phyloP scores from a whole-genome alignment of 2,797 vertebrate species.

The Alfaro cultratus region DNA sequence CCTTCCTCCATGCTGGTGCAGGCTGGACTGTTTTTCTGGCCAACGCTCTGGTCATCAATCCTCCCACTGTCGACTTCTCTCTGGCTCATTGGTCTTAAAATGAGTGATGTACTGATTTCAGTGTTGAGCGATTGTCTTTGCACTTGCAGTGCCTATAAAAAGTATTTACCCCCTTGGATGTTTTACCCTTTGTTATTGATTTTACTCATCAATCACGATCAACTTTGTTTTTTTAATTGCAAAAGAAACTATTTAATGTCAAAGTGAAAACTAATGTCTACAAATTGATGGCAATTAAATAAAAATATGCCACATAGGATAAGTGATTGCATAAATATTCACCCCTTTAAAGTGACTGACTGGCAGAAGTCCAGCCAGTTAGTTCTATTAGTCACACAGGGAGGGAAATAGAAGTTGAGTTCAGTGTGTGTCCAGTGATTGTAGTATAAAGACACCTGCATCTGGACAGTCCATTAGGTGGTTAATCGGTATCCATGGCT shows the following conservation, averaged over 20 bases:
- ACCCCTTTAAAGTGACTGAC: too few relatives aligned
- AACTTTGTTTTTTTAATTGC: background rate
- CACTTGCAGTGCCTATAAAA: background rate
- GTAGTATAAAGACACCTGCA: too few relatives aligned
- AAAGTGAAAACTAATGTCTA: too few relatives aligned
- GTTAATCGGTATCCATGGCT: too few relatives aligned
- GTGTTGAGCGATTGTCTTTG: background rate
- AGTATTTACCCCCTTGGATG: background rate
- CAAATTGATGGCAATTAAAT: too few relatives aligned
- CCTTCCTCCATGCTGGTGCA: slow-evolving; percentile 42
- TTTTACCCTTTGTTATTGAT: background rate
- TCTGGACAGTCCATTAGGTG: too few relatives aligned
- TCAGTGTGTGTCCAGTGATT: too few relatives aligned
- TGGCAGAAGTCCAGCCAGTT: too few relatives aligned
- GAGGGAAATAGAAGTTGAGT: too few relatives aligned
- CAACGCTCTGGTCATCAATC: slow-evolving; percentile 46
- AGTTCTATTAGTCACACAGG: too few relatives aligned
- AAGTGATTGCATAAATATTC: too few relatives aligned
- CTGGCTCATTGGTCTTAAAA: slow-evolving; percentile 56
- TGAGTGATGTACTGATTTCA: slow-evolving; percentile 45
- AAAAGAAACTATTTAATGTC: background rate
- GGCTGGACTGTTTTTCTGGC: slow-evolving; percentile 4
- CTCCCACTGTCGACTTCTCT: slow-evolving; percentile 32
- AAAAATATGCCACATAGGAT: too few relatives aligned
- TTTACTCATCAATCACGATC: background rate